A percentile compares a stretch with the other conserved stretches of the same genome.
phyloP scores from a whole-genome alignment of 2,113 vertebrate species.

The Tenebrosternarchus preto region DNA sequence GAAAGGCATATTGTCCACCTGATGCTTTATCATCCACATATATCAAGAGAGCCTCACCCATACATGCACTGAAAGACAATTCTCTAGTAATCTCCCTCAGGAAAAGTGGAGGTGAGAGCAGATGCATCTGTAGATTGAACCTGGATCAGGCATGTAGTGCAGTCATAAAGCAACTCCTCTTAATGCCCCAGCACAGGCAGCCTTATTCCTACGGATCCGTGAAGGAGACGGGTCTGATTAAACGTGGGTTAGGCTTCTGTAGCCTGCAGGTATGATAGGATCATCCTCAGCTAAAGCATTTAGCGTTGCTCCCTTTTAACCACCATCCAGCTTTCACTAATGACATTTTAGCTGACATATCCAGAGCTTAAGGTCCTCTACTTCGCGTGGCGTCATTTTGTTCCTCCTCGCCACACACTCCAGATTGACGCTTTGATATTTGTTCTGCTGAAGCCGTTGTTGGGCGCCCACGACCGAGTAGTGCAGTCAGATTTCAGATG shows the following conservation, averaged over 20 bases:
- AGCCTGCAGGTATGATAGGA: slow-evolving; percentile 45
- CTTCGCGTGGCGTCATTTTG: slow-evolving; percentile 17
- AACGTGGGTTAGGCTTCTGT: slow-evolving; percentile 39
- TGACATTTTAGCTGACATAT: slow-evolving; percentile 50
- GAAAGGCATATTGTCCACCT: too few relatives aligned
- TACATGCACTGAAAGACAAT: background rate
- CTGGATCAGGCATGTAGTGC: background rate
- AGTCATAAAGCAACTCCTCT: slow-evolving; percentile 14
- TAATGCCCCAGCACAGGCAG: background rate
- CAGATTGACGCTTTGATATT: slow-evolving; percentile 52
- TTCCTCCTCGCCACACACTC: slow-evolving; percentile 28
- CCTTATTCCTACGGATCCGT: slow-evolving; percentile 1
- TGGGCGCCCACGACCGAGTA: background rate
- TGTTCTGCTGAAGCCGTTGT: slow-evolving; percentile 23
- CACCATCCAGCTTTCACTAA: slow-evolving; percentile 18
- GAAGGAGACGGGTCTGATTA: slow-evolving; percentile 42
- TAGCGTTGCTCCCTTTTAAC: too few relatives aligned
- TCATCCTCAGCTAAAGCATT: slow-evolving; percentile 41
- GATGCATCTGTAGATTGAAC: background rate
- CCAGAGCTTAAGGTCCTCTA: slow-evolving; percentile 42
- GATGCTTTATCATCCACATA: too few relatives aligned
- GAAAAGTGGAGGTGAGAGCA: background rate
- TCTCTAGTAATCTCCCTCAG: background rate
- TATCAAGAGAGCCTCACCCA: background rate
- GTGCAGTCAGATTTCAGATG: background rate